Conservation (phyloP, 2,888 invertebrate genomes). For the Cistogaster globosa region DNA sequence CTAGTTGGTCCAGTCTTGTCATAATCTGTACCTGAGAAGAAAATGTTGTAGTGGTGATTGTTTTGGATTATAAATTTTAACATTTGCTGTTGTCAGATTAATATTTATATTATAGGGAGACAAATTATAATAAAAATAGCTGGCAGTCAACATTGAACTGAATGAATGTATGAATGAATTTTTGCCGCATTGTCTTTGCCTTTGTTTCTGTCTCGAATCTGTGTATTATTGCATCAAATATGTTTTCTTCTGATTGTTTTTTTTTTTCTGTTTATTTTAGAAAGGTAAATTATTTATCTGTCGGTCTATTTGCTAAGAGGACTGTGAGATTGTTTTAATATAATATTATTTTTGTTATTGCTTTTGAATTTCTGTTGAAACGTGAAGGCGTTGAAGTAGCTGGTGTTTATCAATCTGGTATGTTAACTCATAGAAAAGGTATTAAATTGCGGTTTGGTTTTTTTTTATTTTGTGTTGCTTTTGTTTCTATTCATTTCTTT, state of each 20-base stretch:
- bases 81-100: constrained; percentile 15
- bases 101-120: constrained; percentile 10
- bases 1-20: constrained; percentile 27
- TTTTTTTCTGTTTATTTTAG: constrained; percentile 51
- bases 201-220: background rate
- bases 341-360: constrained; percentile 14
- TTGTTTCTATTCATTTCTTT: constrained; percentile 24
- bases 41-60: constrained; percentile 12
- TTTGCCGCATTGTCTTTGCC: constrained; percentile 20
- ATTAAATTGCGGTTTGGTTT: constrained; percentile 55
- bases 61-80: constrained; percentile 35
- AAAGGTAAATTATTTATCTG: constrained; percentile 64
- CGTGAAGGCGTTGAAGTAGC: constrained; percentile 68
- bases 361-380: constrained; percentile 42
- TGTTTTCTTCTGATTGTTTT: constrained; percentile 24
- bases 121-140: constrained; percentile 50
- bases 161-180: constrained; percentile 14
- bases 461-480: constrained; percentile 24
- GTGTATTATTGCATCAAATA: constrained; percentile 41
- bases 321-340: constrained; percentile 30
- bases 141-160: constrained; percentile 6
- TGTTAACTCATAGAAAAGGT: constrained; percentile 52
- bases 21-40: constrained; percentile 8
- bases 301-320: constrained; percentile 41
- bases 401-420: constrained; percentile 42